Base-by-base conservation (phyloP, 2,888 invertebrate genomes). In the Latrodectus hesperus region DNA sequence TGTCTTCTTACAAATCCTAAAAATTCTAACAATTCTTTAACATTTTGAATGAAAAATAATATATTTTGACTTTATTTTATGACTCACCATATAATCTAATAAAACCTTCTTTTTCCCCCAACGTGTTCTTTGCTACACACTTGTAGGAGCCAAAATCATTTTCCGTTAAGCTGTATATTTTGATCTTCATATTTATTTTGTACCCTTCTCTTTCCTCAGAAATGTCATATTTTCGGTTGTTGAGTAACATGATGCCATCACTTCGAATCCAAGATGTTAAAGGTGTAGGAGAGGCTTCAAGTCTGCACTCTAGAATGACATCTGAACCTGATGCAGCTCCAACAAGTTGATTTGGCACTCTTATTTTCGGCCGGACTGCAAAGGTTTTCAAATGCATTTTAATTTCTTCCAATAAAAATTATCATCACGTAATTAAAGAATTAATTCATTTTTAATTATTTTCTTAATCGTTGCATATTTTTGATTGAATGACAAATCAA, bases 341-440 rank as follows among this genome's bases (percentile, higher is more conserved):
- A 3, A 90, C 89, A 22, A 90, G 81, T 74, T 90, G 90, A 72
- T 90, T 90, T n/a, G 89, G 89, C 38, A 90, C 90, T 71, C 89
- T 73, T 52, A 90, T 90, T 72, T 90, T 90, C 11, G 90, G 90
- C 52, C 89, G 88, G 88, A 90, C 90, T 90, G 38, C 26, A 82
- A 68, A 60, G 8, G 26, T 0, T 38, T 38, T 38, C 38, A 6
- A 38, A 38, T 38, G 38, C 38, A 38, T 38, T 38, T 38, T 38
- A 3, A 38, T 38, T 38, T 38, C 1, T 38, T 38, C 4, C 38
- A 38, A 38, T 6, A 6, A 38, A 38, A 38, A 4, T 6, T 38
- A 38, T 6, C 4, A 38, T 38, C 2, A 1, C 5, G 6, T 4
- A 38, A 6, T 4, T 38, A 38, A 6, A 38, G 38, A 38, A 38